phyloP scores from a whole-genome alignment of 2,113 vertebrate genomes.

The Calyptommatus sinebrachiatus region DNA sequence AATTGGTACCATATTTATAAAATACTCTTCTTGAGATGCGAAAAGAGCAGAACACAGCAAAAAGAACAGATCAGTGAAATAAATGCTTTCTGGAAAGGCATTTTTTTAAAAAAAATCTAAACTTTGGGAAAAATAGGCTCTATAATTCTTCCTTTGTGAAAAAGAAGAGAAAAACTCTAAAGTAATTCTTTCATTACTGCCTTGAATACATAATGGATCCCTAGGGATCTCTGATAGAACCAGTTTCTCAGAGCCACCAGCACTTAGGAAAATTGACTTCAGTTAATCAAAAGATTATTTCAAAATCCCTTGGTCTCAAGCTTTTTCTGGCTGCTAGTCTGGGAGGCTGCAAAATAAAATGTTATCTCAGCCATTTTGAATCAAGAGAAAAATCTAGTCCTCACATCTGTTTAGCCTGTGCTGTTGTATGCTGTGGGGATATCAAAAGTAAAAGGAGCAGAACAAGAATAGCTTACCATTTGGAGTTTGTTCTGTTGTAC shows the following conservation, averaged over 20 bases:
- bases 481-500: neutral
- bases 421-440: slow-evolving; percentile 2
- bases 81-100: neutral
- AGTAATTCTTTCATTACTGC: slow-evolving; percentile 52
- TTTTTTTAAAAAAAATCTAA: neutral
- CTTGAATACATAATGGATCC: slow-evolving; percentile 57
- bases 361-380: slow-evolving; percentile 25
- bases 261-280: slow-evolving; percentile 69
- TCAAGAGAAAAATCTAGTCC: slow-evolving; percentile 36
- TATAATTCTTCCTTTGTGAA: slow-evolving; percentile 51
- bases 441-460: neutral
- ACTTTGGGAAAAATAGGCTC: slow-evolving; percentile 43
- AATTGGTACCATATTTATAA: too few species aligned
- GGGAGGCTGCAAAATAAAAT: slow-evolving; percentile 36
- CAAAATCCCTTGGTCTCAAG: slow-evolving; percentile 8
- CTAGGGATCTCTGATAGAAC: slow-evolving; percentile 52
- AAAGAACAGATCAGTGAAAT: neutral
- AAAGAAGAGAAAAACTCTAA: neutral
- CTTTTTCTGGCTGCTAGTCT: slow-evolving; percentile 31
- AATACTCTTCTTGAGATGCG: too few species aligned
- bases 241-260: slow-evolving; percentile 58
- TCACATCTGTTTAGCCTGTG: slow-evolving; percentile 6
- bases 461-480: slow-evolving; percentile 8
- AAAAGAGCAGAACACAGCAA: too few species aligned
- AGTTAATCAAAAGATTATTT: slow-evolving; percentile 60